Evolutionary conservation across 2,113 vertebrate genomes (phyloP).

Genomic region (Odocoileus hemionus): DNA sequence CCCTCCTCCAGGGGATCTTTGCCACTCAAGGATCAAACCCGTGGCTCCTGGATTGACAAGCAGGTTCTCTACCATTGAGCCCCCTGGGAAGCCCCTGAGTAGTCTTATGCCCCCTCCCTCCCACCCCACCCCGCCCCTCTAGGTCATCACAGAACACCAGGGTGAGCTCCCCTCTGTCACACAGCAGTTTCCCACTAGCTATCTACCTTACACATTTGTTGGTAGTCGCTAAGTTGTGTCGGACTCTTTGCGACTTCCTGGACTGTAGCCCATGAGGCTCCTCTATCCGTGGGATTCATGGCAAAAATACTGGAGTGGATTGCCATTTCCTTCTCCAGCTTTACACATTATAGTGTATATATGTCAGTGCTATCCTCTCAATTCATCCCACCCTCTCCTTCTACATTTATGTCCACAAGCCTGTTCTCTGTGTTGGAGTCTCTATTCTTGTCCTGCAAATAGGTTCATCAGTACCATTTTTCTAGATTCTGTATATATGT

Average conservation of each 20-base stretch:
- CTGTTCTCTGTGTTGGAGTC: neutral
- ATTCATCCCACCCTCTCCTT: neutral
- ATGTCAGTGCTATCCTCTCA: neutral
- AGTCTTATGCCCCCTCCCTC: accelerated
- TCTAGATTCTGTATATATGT: neutral
- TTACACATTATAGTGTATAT: neutral
- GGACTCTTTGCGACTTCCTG: neutral
- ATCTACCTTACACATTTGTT: neutral
- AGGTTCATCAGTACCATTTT: neutral
- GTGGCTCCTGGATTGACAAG: neutral
- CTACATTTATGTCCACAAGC: neutral
- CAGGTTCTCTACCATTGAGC: neutral
- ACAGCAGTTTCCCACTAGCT: neutral
- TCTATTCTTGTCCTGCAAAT: neutral
- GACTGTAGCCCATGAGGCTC: neutral
- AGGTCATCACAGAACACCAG: neutral
- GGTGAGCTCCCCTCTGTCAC: neutral
- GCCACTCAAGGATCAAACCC: neutral
- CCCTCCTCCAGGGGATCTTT: neutral
- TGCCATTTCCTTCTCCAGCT: neutral
- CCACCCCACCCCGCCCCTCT: neutral
- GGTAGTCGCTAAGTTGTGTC: neutral
- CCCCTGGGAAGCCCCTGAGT: neutral
- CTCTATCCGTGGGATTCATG: neutral
- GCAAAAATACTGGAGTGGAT: neutral